phyloP scores from a whole-genome alignment of 2,888 invertebrate species.

The Hoplodrina ambigua region DNA sequence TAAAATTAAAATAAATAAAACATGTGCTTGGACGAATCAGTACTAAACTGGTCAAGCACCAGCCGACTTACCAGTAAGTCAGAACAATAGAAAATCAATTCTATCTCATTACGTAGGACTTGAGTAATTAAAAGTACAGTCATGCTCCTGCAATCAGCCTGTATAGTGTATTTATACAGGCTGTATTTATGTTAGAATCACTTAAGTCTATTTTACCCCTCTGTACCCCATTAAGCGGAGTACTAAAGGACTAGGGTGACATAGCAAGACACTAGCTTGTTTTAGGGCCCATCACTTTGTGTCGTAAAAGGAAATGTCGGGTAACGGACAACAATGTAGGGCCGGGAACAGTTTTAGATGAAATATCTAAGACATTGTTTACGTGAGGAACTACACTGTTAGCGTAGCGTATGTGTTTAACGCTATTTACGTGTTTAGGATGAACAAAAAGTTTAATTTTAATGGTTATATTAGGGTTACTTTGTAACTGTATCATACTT shows the following conservation, averaged over 20 bases:
- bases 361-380: constrained; percentile 52
- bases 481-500: too few relatives aligned
- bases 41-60: too few relatives aligned
- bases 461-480: neutral
- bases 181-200: constrained; percentile 5
- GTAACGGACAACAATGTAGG: constrained; percentile 39
- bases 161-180: neutral
- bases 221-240: constrained; percentile 25
- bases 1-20: too few relatives aligned
- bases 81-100: too few relatives aligned
- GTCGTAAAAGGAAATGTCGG: constrained; percentile 50
- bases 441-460: neutral
- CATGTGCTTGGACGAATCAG: too few relatives aligned
- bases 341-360: constrained; percentile 39
- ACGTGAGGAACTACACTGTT: constrained; percentile 7
- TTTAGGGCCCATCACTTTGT: constrained; percentile 36
- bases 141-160: neutral
- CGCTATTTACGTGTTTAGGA: too few relatives aligned
- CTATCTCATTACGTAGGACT: too few relatives aligned
- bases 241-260: constrained; percentile 37
- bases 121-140: too few relatives aligned
- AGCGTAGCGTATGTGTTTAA: neutral
- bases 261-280: constrained; percentile 17
- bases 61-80: too few relatives aligned
- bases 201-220: constrained; percentile 29